Conservation (phyloP, 2,888 invertebrate species). For the Mythimna pallens region DNA sequence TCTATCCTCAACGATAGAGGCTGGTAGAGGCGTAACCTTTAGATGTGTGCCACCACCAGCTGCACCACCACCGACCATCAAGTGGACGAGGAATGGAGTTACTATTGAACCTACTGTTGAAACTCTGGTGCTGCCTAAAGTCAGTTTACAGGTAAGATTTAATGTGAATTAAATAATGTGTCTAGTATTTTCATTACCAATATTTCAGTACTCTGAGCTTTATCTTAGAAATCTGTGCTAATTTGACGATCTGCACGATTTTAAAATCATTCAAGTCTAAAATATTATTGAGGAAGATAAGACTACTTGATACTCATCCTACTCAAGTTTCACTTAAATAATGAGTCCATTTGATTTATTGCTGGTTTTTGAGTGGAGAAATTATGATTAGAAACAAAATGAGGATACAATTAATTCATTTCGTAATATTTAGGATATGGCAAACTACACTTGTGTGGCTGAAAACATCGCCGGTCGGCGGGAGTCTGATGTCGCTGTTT, state of each 20-base stretch:
- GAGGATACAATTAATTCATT: background rate
- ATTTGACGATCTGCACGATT: background rate
- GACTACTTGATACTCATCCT: background rate
- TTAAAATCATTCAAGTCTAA: background rate
- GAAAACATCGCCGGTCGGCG: conserved; percentile 97
- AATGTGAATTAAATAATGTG: too few species aligned
- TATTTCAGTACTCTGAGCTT: background rate
- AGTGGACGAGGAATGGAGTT: conserved; percentile 95
- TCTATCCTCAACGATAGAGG: conserved; percentile 94
- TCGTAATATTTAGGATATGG: conserved; percentile 93
- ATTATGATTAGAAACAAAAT: background rate
- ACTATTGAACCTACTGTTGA: conserved; percentile 95
- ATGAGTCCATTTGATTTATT: background rate
- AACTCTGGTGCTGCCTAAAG: conserved; percentile 95
- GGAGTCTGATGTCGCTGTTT: conserved; percentile 95
- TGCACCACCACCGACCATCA: conserved; percentile 95
- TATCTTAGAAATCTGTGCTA: background rate
- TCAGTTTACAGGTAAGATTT: conserved; percentile 92
- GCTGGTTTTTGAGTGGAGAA: too few species aligned
- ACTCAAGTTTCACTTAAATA: background rate
- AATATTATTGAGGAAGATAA: background rate
- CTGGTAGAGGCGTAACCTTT: conserved; percentile 95
- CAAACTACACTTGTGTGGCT: conserved; percentile 98
- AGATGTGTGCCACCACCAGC: conserved; percentile 97
- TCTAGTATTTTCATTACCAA: background rate